Evolutionary conservation across 2,797 vertebrate genomes (phyloP), one percentile per base, ranked within the genome.

Genomic region (Synanceia verrucosa): DNA sequence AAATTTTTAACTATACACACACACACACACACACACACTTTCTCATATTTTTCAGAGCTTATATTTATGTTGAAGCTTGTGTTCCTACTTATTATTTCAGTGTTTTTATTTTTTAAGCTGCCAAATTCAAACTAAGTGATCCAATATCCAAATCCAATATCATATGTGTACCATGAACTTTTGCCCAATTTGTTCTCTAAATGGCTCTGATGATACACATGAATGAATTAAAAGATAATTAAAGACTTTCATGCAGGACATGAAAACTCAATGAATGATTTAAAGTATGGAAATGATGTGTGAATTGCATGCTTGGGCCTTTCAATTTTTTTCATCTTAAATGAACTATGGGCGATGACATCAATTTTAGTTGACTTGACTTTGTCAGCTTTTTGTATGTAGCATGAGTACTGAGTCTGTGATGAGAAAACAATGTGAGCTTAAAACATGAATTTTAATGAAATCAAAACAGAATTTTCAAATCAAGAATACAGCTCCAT

Each of bases 381-480:
- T n/a, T n/a, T 6, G 39, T 41, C 4, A 13, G 16, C 6, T 24
- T 2, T 6, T 12, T 53, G 36, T 19, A 24, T 37, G 29, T 13
- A 3, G 29, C 34, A 4, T 21, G 36, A n/a, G 5, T 36, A 7
- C 2, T 48, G 36, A 66, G 21, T 16, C 13, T 6, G 2, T 18
- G 21, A 50, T 4, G 11, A 48, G 2, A 31, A 48, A 41, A n/a
- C n/a, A n/a, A n/a, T n/a, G n/a, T n/a, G n/a, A n/a, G n/a, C n/a
- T n/a, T 6, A 48, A 26, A 9, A 37, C 5, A 21, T 51, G n/a
- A 41, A 4, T 34, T 82, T 79, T 48, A 77, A 63, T 79, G 1
- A 7, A 65, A 60, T 47, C 51, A 71, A 53, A 62, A 33, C 9
- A 48, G 1, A 60, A 23, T 9, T 31, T 60, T 53, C 2, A 12